phyloP scores from a whole-genome alignment of 2,113 vertebrate species.

The Chaenocephalus aceratus region DNA sequence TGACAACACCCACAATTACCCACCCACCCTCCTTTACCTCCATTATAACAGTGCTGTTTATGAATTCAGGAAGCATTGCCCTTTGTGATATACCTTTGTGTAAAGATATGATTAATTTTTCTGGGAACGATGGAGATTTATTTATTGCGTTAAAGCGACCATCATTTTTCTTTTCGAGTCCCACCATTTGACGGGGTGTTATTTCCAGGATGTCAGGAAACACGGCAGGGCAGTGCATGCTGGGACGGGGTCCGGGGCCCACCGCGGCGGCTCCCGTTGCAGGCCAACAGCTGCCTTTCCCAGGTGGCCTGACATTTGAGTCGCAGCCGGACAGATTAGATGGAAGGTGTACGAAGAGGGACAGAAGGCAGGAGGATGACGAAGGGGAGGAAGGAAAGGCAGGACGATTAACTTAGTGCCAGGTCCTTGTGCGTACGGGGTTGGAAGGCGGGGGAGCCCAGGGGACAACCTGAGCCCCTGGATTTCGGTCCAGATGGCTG shows the following conservation, averaged over 20 bases:
- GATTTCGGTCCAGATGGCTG: constrained; percentile 95
- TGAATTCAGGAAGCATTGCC: too few relatives aligned
- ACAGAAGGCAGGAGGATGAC: constrained; percentile 79
- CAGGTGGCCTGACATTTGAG: constrained; percentile 99
- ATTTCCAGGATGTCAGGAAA: constrained; percentile 41
- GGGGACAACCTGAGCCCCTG: constrained; percentile 91
- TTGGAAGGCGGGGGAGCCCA: constrained; percentile 78
- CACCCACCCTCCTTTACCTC: not conserved
- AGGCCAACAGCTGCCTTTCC: constrained; percentile 94
- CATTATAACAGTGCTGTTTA: not conserved
- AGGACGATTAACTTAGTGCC: constrained; percentile 85
- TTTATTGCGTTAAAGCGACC: not conserved
- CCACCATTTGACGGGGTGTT: constrained; percentile 10
- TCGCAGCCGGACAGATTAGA: constrained; percentile 88
- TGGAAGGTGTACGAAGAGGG: constrained; percentile 89
- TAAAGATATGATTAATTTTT: too few relatives aligned
- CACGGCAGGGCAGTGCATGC: constrained; percentile 37
- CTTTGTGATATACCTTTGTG: too few relatives aligned
- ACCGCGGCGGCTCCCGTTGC: constrained; percentile 86
- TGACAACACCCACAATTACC: not conserved
- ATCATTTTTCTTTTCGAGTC: not conserved
- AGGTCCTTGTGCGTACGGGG: constrained; percentile 88
- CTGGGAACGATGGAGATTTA: not conserved
- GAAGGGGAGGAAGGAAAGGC: constrained; percentile 80
- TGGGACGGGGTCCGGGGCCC: constrained; percentile 64